Percentiles rank a stretch among this genome's conserved stretches.
These are phyloP conservation scores for Hypanus sabinus DNA, from an alignment of 2,113 vertebrate genomes.

Conservation along the genomic window DNA sequence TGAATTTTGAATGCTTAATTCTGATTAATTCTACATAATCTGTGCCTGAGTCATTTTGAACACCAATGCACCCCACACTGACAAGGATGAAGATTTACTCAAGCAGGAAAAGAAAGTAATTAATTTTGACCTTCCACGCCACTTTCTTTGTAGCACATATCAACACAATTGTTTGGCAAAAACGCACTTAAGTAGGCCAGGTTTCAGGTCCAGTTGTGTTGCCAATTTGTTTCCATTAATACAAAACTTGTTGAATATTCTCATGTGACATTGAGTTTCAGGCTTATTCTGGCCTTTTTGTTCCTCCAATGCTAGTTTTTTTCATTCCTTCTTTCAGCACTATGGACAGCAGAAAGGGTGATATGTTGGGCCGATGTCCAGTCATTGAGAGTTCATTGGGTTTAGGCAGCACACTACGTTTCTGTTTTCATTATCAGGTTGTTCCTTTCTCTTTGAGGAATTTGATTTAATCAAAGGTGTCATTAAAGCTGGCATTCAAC, in stretches of 20 bases:
- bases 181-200: not conserved
- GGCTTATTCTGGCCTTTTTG: not conserved
- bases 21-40: not conserved
- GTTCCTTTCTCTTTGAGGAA: not conserved
- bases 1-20: not conserved
- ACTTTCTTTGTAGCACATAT: not conserved
- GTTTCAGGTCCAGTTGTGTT: not conserved
- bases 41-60: not conserved
- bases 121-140: not conserved
- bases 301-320: not conserved
- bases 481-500: not conserved
- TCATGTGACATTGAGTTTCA: not conserved
- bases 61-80: not conserved
- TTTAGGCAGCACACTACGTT: too few species aligned
- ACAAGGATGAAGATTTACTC: not conserved
- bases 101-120: not conserved
- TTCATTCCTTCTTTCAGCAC: not conserved
- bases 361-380: not conserved
- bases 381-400: not conserved
- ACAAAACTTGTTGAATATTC: not conserved
- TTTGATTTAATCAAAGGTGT: not conserved
- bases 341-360: not conserved
- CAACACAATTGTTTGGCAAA: constrained; percentile 11
- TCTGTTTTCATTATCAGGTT: not conserved
- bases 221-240: not conserved